These are phyloP conservation scores for Ploceus nigricollis DNA, from an alignment of 2,113 vertebrate species.

Conservation along the genomic window DNA sequence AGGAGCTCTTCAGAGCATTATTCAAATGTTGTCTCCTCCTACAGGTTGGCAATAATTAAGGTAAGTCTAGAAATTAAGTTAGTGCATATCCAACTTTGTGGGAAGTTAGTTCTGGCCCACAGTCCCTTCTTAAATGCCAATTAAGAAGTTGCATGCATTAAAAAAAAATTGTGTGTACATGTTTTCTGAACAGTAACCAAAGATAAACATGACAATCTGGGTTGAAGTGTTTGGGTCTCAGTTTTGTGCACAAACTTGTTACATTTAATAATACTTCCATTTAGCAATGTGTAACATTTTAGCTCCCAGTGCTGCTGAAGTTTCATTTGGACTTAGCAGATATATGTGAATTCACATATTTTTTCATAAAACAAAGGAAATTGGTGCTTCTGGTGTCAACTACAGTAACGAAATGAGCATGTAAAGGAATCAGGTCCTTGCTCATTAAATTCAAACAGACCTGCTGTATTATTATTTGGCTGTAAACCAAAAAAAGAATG, in stretches of 20 bases:
- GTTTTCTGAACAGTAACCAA: background rate
- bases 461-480: constrained; percentile 46
- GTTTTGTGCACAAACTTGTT: background rate
- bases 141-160: background rate
- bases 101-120: background rate
- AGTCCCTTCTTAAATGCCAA: background rate
- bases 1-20: background rate
- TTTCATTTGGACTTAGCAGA: background rate
- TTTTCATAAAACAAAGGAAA: background rate
- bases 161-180: background rate
- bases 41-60: background rate
- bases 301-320: background rate
- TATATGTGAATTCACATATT: background rate
- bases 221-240: background rate
- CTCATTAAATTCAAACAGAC: background rate
- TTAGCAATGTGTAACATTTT: background rate
- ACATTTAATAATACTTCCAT: background rate
- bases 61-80: background rate
- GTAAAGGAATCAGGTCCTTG: background rate
- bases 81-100: background rate
- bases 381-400: background rate
- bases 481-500: constrained; percentile 32
- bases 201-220: background rate
- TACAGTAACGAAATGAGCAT: background rate
- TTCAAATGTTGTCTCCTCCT: background rate